A percentile compares a stretch with the other conserved stretches of the same genome.
These are phyloP conservation scores for Sarotherodon lohbergeri DNA, from an alignment of 2,113 vertebrate genomes.

Conservation along the genomic window DNA sequence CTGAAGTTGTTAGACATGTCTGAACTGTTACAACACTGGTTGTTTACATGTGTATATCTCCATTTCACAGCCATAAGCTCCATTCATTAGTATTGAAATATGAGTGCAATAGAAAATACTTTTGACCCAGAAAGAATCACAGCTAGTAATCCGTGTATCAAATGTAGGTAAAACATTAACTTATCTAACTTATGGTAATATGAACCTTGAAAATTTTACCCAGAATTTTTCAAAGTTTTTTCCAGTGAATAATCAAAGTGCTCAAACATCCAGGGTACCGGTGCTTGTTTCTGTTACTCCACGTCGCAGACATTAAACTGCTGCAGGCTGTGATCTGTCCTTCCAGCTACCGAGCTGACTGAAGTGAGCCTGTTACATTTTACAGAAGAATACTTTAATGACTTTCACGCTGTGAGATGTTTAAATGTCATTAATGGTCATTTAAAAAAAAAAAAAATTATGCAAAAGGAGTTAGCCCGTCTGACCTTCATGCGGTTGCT, in stretches of 20 bases:
- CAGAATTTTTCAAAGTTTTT: background rate
- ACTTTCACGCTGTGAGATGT: background rate
- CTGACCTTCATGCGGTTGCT: background rate
- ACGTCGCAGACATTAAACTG: background rate
- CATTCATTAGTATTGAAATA: background rate
- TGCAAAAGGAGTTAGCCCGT: background rate
- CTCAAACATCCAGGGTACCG: background rate
- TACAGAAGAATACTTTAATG: background rate
- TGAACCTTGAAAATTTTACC: background rate
- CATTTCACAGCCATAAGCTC: too few relatives aligned
- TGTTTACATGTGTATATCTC: too few relatives aligned
- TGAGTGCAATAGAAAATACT: background rate
- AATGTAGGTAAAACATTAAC: background rate
- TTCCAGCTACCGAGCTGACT: background rate
- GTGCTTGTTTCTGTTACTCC: background rate
- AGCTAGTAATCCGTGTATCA: background rate
- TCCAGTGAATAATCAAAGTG: background rate
- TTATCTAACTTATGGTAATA: background rate
- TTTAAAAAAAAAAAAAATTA: background rate
- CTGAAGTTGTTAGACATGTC: background rate
- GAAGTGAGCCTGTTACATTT: background rate
- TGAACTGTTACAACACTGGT: background rate
- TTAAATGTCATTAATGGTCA: background rate
- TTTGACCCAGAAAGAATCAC: background rate
- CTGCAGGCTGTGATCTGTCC: background rate